Conservation (phyloP, 2,113 vertebrate genomes). For the Galeopterus variegatus region DNA sequence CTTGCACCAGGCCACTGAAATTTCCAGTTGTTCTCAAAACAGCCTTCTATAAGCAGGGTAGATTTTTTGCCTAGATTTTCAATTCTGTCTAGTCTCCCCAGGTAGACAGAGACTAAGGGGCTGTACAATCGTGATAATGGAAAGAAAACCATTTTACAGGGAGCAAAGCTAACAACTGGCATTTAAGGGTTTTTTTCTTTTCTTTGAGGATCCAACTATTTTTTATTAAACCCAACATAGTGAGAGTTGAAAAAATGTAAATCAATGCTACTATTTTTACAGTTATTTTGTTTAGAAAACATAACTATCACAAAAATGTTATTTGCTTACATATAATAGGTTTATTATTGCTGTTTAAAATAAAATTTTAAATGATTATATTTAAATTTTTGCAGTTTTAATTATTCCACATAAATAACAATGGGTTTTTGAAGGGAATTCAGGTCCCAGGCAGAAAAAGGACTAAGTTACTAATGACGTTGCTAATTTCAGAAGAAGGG, state of each 20-base stretch:
- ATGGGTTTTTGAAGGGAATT: not conserved
- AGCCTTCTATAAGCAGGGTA: not conserved
- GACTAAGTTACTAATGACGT: not conserved
- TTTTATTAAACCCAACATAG: not conserved
- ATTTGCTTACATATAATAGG: not conserved
- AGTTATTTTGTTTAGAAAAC: not conserved
- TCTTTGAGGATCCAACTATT: not conserved
- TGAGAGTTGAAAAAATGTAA: not conserved
- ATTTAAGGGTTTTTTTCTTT: not conserved
- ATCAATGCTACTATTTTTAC: not conserved
- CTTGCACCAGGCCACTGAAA: not conserved
- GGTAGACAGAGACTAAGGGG: not conserved
- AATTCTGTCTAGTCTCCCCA: conserved; percentile 11
- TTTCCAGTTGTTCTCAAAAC: conserved; percentile 59
- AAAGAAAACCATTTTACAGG: conserved; percentile 3
- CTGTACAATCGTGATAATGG: not conserved
- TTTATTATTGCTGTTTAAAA: not conserved
- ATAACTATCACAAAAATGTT: not conserved
- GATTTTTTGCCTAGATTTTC: conserved; percentile 48
- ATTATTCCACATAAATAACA: not conserved
- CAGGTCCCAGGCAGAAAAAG: not conserved
- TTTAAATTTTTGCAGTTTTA: not conserved
- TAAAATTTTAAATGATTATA: not conserved
- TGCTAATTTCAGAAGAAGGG: not conserved
- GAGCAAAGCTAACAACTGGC: not conserved